Evolutionary conservation across 2,797 vertebrate species (phyloP), one percentile per base, ranked within the genome.

Genomic region (Chloroceryle inda): DNA sequence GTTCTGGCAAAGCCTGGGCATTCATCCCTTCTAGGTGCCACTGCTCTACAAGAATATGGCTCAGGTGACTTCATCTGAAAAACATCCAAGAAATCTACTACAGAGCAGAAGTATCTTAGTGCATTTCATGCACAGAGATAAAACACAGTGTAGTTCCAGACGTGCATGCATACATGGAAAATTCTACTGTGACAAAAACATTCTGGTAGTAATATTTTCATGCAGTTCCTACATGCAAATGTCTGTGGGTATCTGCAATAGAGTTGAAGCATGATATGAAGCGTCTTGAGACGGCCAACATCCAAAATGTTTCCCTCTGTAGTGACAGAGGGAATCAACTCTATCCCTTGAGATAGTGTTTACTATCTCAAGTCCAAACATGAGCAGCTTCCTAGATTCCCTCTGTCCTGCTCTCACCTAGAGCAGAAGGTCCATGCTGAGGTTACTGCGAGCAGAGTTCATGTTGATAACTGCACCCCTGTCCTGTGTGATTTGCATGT

Each of bases 401-500:
- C 24, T 49, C 27, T 53, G 17, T 44, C 35, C 31, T 5, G 2
- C 38, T 62, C 3, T 63, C 37, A 23, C 7, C 5, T 14, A 3
- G 37, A 53, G 66, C 27, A 68, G 67, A 20, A 63, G 16, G 33
- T 16, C 19, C n/a, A n/a, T 29, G 44, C 13, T 26, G 58, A 61
- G 22, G 8, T n/a, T 37, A 50, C 16, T 8, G 11, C 16, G 55
- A 42, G 9, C 20, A 42, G 53, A 56, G 53, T 17, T 68, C 3
- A 4, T 18, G 16, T 4, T 27, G 23, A 9, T 61, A 45, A n/a
- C 50, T 75, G 37, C n/a, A 45, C 4, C 29, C 15, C 18, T 44
- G 0, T 10, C 13, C 35, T 1, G 0, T 55, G 21, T 44, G 19
- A 45, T 52, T 67, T 82, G 9, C 17, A 9, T 13, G 13, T 1